phyloP scores from a whole-genome alignment of 2,797 vertebrate species.

The Gymnoscopelus braueri region DNA sequence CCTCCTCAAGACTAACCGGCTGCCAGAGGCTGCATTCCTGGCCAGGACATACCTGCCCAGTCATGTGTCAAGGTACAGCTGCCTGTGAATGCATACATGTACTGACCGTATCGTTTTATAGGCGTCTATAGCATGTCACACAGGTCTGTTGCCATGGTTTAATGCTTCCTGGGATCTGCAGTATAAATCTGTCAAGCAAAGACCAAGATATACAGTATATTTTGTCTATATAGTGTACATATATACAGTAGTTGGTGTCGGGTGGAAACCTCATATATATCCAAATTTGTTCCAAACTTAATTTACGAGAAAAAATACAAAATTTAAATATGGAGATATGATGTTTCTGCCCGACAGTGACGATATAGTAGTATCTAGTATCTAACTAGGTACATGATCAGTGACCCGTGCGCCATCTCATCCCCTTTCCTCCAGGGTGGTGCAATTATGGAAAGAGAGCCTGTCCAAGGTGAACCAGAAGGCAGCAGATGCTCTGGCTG shows the following conservation, averaged over 20 bases:
- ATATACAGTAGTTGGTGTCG: not conserved
- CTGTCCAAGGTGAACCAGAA: conserved; percentile 94
- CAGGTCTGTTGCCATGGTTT: not conserved
- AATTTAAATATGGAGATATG: too few species aligned
- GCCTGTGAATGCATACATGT: not conserved
- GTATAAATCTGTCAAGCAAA: not conserved
- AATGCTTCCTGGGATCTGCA: not conserved
- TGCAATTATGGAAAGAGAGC: conserved; percentile 93
- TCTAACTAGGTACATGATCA: not conserved
- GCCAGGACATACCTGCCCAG: conserved; percentile 94
- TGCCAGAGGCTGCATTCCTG: conserved; percentile 96
- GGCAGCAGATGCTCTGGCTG: conserved; percentile 94
- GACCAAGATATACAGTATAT: not conserved
- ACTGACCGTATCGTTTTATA: not conserved
- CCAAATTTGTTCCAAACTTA: too few species aligned
- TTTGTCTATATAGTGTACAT: not conserved
- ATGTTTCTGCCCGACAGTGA: too few species aligned
- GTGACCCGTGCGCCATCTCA: not conserved
- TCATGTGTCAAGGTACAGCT: conserved; percentile 88
- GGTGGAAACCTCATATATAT: too few species aligned
- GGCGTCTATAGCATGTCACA: not conserved
- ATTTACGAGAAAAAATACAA: too few species aligned
- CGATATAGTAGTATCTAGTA: too few species aligned
- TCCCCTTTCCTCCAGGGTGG: conserved; percentile 76
- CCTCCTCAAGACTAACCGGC: conserved; percentile 90